These are phyloP conservation scores for Macrobrachium rosenbergii DNA, from an alignment of 1,140 invertebrate genomes.

Conservation along the genomic window DNA sequence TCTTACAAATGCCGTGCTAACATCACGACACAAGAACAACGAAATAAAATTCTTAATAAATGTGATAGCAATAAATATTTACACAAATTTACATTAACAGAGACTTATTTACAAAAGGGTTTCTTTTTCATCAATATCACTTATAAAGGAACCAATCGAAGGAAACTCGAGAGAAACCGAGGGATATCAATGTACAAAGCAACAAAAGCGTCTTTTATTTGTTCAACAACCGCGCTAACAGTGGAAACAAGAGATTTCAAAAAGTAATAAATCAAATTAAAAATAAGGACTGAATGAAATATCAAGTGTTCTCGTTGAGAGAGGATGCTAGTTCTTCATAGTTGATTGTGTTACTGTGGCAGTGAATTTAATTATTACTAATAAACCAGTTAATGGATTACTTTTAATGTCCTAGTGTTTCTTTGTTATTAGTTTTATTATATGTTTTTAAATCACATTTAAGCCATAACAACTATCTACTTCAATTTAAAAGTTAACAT, in stretches of 20 bases:
- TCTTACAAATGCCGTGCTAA: constrained; percentile 23
- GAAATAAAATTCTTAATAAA: constrained; percentile 27
- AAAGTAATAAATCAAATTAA: too few relatives aligned
- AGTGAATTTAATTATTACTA: too few relatives aligned
- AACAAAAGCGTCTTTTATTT: not conserved
- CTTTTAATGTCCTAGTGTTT: too few relatives aligned
- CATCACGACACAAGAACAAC: constrained; percentile 5
- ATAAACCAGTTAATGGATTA: too few relatives aligned
- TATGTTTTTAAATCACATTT: too few relatives aligned
- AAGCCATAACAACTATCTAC: too few relatives aligned
- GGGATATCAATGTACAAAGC: not conserved
- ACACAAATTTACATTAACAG: constrained; percentile 43
- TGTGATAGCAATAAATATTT: constrained; percentile 34
- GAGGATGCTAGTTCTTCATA: too few relatives aligned
- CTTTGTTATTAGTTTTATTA: too few relatives aligned
- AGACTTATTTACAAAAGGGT: constrained; percentile 5
- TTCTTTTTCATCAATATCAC: constrained; percentile 11
- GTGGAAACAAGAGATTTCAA: not conserved
- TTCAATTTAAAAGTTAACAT: too few relatives aligned
- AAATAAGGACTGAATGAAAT: too few relatives aligned
- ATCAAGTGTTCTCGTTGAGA: too few relatives aligned
- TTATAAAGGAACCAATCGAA: constrained; percentile 16
- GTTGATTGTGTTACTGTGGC: too few relatives aligned
- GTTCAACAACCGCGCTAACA: not conserved
- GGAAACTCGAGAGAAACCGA: not conserved